Conservation (phyloP, 2,113 vertebrate genomes). For the Apus apus region DNA sequence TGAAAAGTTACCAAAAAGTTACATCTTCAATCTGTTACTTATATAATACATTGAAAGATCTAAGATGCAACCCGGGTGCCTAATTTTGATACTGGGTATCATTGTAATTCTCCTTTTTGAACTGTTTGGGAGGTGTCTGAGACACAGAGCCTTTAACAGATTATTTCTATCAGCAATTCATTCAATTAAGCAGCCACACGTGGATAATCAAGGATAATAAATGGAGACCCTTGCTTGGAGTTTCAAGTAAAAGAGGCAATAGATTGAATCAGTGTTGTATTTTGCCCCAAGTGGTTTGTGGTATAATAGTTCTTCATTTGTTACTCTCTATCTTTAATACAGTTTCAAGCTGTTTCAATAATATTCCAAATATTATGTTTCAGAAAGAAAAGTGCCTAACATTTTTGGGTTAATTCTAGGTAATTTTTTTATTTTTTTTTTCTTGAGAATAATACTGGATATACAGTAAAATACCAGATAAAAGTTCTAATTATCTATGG, state of each 20-base stretch:
- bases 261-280: not conserved
- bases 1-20: not conserved
- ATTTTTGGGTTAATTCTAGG: not conserved
- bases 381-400: not conserved
- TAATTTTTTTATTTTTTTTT: slow-evolving; percentile 22
- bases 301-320: not conserved
- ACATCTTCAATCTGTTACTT: not conserved
- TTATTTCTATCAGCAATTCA: not conserved
- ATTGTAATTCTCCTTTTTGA: not conserved
- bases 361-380: not conserved
- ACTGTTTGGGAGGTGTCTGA: not conserved
- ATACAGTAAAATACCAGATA: not conserved
- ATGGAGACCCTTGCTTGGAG: not conserved
- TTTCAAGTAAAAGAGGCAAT: not conserved
- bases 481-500: not conserved
- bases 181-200: not conserved
- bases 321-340: not conserved
- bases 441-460: not conserved
- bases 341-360: not conserved
- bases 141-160: not conserved
- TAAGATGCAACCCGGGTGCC: not conserved
- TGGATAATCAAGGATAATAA: not conserved
- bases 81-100: not conserved
- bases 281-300: not conserved
- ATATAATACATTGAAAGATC: not conserved